phyloP scores from a whole-genome alignment of 2,888 invertebrate genomes.

The Tetrapedia diversipes region DNA sequence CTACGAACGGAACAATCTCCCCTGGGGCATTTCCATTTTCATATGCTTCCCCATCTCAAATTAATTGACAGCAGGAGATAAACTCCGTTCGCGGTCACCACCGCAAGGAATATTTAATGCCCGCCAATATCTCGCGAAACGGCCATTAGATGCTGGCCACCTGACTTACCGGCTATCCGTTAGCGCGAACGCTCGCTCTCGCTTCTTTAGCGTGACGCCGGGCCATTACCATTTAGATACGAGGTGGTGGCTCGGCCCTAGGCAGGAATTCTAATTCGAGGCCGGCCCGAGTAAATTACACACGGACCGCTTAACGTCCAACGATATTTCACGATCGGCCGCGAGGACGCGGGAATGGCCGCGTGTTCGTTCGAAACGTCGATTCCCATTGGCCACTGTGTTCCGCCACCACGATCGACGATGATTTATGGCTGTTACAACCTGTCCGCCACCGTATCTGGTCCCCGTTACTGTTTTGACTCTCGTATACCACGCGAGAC shows the following conservation, averaged over 20 bases:
- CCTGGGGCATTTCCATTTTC: slow-evolving; percentile 2
- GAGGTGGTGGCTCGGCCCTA: slow-evolving; percentile 37
- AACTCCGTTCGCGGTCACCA: background rate
- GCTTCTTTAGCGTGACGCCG: slow-evolving; percentile 45
- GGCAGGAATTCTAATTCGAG: slow-evolving; percentile 52
- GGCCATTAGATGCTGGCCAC: slow-evolving; percentile 28
- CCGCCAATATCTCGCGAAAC: slow-evolving; percentile 10
- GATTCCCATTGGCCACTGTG: slow-evolving; percentile 6
- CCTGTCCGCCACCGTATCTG: background rate
- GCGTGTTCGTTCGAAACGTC: slow-evolving; percentile 26
- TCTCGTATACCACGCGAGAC: too few species aligned
- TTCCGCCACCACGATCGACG: slow-evolving; percentile 5
- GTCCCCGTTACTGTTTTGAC: background rate
- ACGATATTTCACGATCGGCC: slow-evolving; percentile 42
- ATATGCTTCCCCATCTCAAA: background rate
- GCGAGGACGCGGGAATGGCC: slow-evolving; percentile 11
- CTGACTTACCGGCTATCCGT: slow-evolving; percentile 15
- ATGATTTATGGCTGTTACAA: slow-evolving; percentile 4
- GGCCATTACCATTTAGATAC: slow-evolving; percentile 54
- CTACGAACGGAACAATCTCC: slow-evolving; percentile 1
- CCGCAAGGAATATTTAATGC: slow-evolving; percentile 7
- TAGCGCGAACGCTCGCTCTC: background rate
- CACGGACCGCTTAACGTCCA: slow-evolving; percentile 28
- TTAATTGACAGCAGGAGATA: slow-evolving; percentile 26
- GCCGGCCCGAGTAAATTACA: slow-evolving; percentile 37